Conservation (phyloP, 2,113 vertebrate species). For the Chaetops frenatus region DNA sequence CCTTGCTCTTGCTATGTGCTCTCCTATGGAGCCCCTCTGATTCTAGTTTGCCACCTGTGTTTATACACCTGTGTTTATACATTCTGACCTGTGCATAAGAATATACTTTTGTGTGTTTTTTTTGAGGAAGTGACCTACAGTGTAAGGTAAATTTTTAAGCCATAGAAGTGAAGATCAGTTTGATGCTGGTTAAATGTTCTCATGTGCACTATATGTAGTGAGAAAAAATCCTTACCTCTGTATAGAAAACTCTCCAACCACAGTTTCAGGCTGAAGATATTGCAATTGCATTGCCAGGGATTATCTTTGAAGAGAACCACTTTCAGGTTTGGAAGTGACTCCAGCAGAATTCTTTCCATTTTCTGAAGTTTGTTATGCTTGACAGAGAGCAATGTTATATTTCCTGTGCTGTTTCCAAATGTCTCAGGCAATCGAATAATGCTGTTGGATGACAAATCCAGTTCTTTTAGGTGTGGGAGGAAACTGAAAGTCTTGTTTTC, state of each 20-base stretch:
- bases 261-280: conserved; percentile 88
- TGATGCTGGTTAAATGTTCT: neutral
- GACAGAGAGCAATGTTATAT: conserved; percentile 84
- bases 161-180: neutral
- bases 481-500: conserved; percentile 84
- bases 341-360: conserved; percentile 81
- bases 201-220: neutral
- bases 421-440: conserved; percentile 78
- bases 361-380: conserved; percentile 84
- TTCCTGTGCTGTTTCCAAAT: conserved; percentile 81
- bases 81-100: neutral
- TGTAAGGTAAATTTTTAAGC: neutral
- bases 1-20: neutral
- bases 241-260: conserved; percentile 95
- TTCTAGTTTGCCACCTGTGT: neutral
- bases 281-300: conserved; percentile 93
- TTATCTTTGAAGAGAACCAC: conserved; percentile 83
- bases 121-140: neutral
- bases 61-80: neutral
- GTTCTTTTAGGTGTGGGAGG: conserved; percentile 79
- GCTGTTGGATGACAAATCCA: conserved; percentile 90
- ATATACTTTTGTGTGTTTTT: neutral
- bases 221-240: conserved; percentile 79
- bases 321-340: conserved; percentile 82
- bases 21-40: neutral